Evolutionary conservation across 2,113 vertebrate species (phyloP).

Genomic region (Erythrolamprus reginae): DNA sequence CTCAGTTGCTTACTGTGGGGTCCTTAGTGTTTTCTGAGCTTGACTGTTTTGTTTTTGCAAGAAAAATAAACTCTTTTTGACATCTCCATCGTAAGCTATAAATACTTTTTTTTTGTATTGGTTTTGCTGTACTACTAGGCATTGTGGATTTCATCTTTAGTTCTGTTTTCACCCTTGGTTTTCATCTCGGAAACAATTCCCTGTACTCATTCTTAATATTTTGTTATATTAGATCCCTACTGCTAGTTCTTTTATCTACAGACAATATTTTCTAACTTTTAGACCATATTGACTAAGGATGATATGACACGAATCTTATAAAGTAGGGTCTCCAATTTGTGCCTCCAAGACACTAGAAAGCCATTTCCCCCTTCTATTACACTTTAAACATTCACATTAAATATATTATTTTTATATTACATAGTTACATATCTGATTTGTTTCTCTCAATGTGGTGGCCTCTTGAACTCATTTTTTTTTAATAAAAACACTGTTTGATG

Average conservation of each 20-base stretch:
- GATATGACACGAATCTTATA: not conserved
- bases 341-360: not conserved
- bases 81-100: not conserved
- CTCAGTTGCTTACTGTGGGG: not conserved
- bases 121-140: not conserved
- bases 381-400: not conserved
- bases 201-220: not conserved
- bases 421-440: not conserved
- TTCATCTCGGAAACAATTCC: not conserved
- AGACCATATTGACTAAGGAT: not conserved
- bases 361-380: not conserved
- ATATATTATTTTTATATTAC: not conserved
- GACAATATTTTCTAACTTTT: not conserved
- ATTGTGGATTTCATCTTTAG: not conserved
- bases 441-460: not conserved
- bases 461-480: conserved; percentile 1
- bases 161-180: not conserved
- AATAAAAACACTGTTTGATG: conserved; percentile 36
- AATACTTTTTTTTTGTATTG: too few relatives aligned
- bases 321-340: not conserved
- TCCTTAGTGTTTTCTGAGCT: not conserved
- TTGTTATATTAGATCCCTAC: not conserved
- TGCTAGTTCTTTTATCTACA: not conserved
- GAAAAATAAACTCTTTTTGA: not conserved
- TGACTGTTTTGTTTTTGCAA: not conserved